These are phyloP conservation scores for Sphaeramia orbicularis DNA, from an alignment of 2,797 vertebrate species.

Conservation along the genomic window DNA sequence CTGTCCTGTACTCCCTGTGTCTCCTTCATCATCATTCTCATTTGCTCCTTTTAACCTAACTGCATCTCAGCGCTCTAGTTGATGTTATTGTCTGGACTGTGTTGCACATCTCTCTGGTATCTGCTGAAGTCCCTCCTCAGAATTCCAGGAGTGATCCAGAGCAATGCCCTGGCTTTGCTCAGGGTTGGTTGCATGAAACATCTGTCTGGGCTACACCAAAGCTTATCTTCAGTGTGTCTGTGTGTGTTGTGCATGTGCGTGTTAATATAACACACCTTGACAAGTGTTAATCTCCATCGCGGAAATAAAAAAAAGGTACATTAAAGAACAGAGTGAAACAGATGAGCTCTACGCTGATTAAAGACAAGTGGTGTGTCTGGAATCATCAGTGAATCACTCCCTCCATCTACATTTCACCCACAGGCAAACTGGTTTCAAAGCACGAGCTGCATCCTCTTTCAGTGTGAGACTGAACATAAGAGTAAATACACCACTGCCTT, in stretches of 20 bases:
- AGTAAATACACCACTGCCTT: conserved; percentile 26
- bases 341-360: conserved; percentile 23
- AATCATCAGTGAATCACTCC: conserved; percentile 5
- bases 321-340: conserved; percentile 5
- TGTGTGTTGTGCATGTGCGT: conserved; percentile 19
- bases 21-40: conserved; percentile 10
- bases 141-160: conserved; percentile 67
- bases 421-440: conserved; percentile 7
- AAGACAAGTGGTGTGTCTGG: conserved; percentile 12
- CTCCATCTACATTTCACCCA: conserved; percentile 17
- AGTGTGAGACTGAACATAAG: conserved; percentile 15
- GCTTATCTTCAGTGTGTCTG: conserved; percentile 38
- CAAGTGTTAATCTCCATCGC: conserved; percentile 40
- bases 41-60: conserved; percentile 21
- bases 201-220: conserved; percentile 44
- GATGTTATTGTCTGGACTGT: conserved; percentile 61
- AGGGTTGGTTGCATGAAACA: conserved; percentile 55
- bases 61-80: conserved; percentile 54
- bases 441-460: conserved; percentile 5
- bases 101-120: conserved; percentile 54
- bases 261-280: conserved; percentile 25
- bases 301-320: not conserved
- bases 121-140: conserved; percentile 48
- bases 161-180: conserved; percentile 37
- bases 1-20: conserved; percentile 21